Evolutionary conservation across 2,888 invertebrate species (phyloP).

Genomic region (Ennomos erosarius): DNA sequence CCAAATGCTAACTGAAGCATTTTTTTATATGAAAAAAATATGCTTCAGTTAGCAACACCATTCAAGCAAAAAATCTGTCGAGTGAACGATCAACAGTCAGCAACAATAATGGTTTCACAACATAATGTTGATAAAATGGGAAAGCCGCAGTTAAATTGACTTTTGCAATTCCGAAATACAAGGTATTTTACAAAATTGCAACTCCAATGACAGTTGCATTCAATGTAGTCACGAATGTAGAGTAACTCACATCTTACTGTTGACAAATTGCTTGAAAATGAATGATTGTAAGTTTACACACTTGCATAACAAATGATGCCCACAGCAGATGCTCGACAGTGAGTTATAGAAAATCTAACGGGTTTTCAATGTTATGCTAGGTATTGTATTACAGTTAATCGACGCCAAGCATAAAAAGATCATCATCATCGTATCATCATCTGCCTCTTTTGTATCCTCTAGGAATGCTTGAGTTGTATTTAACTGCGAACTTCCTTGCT

Average conservation of each 20-base stretch:
- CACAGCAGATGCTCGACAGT: too few species aligned
- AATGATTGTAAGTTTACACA: background rate
- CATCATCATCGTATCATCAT: too few species aligned
- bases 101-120: conserved; percentile 22
- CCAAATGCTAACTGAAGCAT: too few species aligned
- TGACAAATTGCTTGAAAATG: conserved; percentile 13
- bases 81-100: conserved; percentile 15
- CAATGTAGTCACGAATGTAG: conserved; percentile 27
- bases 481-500: too few species aligned
- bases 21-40: background rate
- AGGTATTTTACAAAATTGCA: conserved; percentile 23
- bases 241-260: conserved; percentile 17
- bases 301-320: too few species aligned
- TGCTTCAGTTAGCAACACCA: conserved; percentile 4
- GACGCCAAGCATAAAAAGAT: too few species aligned
- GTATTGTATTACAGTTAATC: too few species aligned
- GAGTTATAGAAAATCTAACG: background rate
- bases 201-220: conserved; percentile 17
- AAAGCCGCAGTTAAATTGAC: conserved; percentile 22
- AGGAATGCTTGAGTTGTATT: too few species aligned
- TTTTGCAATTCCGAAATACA: conserved; percentile 25
- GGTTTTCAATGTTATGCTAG: background rate
- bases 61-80: conserved; percentile 10
- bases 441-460: too few species aligned
- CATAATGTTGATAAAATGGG: conserved; percentile 25